Base-by-base conservation (phyloP, 2,888 invertebrate species). In the Drosophila kanekoi region DNA sequence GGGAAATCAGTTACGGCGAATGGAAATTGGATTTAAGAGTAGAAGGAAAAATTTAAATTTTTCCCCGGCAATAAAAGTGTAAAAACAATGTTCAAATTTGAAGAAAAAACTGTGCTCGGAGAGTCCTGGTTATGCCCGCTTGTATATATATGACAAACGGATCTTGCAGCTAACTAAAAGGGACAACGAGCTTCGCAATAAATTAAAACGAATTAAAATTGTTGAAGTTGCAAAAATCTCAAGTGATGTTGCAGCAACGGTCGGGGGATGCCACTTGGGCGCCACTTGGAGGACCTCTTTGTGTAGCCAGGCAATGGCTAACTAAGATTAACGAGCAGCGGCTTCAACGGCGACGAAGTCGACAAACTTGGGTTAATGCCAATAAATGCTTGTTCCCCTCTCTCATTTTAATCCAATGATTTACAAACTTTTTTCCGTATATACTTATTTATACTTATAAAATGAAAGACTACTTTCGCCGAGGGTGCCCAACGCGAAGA, bases 191-290 rank as follows among this genome's bases (percentile, higher is more conserved):
- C 58, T 32, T 23, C 18, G 48, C 11, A 57, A 62, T 61, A 72
- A 85, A 82, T 85, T 74, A 72, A 81, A 81, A 60, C 47, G 75
- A 69, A 85, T 81, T 81, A 77, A 85, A 77, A 71, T 43, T 71
- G 79, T 74, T 66, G 57, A 72, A 77, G 51, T 66, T 72, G 62
- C 72, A 65, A 64, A 70, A 77, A 71, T 60, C 73, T 66, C 59
- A 54, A 76, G 61, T 20, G 59, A 45, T 51, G 63, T 61, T 62
- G 23, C 49, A 47, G 23, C 47, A 16, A n/a, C 3, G 4, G 13
- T 11, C 10, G 4, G 18, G 2, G 2, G 10, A 6, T 38, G 52
- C 20, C 41, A 23, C 35, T 43, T 37, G 44, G 38, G 3, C 20
- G 23, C 6, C 18, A 60, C 40, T 69, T 56, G 48, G 28, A 43